phyloP scores from a whole-genome alignment of 1,140 invertebrate genomes.

The Halesus radiatus region DNA sequence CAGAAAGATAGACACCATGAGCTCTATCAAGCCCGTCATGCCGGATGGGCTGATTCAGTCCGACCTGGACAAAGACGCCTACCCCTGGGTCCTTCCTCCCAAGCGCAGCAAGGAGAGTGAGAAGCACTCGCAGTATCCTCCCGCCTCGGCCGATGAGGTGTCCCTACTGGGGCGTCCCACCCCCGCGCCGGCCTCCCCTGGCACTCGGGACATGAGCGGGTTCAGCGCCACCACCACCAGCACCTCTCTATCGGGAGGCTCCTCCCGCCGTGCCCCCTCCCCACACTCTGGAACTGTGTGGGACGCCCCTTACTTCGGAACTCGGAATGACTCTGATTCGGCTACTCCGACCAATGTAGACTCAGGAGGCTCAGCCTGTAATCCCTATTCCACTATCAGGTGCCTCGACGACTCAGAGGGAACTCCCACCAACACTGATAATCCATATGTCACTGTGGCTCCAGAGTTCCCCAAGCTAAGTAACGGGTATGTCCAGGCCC shows the following conservation, averaged over 20 bases:
- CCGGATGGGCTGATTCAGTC: slow-evolving; percentile 62
- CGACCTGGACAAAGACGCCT: slow-evolving; percentile 64
- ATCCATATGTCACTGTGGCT: slow-evolving; percentile 8
- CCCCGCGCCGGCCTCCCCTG: slow-evolving; percentile 26
- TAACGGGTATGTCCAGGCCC: slow-evolving; percentile 17
- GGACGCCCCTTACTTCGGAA: slow-evolving; percentile 42
- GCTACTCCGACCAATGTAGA: too few relatives aligned
- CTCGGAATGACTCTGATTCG: neutral
- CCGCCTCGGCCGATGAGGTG: slow-evolving; percentile 61
- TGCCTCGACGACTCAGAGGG: neutral
- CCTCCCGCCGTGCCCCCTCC: slow-evolving; percentile 28
- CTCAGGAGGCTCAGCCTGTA: too few relatives aligned
- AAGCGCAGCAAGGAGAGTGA: slow-evolving; percentile 62
- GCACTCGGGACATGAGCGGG: slow-evolving; percentile 12
- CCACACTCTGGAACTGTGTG: neutral
- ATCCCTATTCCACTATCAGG: neutral
- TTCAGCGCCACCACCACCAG: slow-evolving; percentile 10
- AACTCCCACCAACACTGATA: neutral
- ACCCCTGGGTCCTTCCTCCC: slow-evolving; percentile 62
- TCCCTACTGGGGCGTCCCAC: slow-evolving; percentile 58
- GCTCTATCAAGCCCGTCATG: slow-evolving; percentile 65
- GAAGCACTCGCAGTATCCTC: slow-evolving; percentile 52
- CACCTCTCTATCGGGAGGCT: slow-evolving; percentile 20
- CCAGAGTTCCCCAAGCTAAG: neutral
- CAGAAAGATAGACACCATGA: slow-evolving; percentile 61